Conservation (phyloP, 2,113 vertebrate genomes). For the Callopanchax toddi region DNA sequence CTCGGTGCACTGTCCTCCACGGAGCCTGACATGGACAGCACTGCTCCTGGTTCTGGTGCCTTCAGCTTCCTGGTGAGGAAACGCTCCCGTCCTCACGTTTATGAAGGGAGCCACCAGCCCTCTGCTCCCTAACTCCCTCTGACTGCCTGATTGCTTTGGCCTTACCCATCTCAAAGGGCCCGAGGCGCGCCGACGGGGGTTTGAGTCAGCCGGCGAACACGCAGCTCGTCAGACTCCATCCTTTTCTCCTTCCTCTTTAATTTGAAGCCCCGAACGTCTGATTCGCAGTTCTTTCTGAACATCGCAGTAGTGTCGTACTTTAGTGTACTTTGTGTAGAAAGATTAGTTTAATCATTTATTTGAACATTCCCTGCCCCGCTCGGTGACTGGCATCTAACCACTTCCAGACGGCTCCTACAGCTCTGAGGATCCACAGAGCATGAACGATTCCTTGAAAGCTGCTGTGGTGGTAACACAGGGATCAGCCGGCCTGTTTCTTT, state of each 20-base stretch:
- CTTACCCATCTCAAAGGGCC: slow-evolving; percentile 62
- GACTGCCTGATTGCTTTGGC: slow-evolving; percentile 69
- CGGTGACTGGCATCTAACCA: slow-evolving; percentile 55
- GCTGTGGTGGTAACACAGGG: slow-evolving; percentile 59
- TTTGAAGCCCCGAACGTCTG: slow-evolving; percentile 31
- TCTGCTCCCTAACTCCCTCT: slow-evolving; percentile 53
- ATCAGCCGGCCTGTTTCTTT: slow-evolving; percentile 67
- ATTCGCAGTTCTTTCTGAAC: slow-evolving; percentile 51
- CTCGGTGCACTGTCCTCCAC: slow-evolving; percentile 77
- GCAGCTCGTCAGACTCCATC: slow-evolving; percentile 26
- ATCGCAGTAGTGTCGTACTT: slow-evolving; percentile 71
- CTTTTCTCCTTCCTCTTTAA: slow-evolving; percentile 36
- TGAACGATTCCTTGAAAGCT: slow-evolving; percentile 62
- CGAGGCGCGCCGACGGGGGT: slow-evolving; percentile 56
- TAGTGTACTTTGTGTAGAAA: slow-evolving; percentile 73
- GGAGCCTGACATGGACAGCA: slow-evolving; percentile 78
- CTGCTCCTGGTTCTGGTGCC: slow-evolving; percentile 89
- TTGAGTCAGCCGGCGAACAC: slow-evolving; percentile 46
- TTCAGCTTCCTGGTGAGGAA: slow-evolving; percentile 87
- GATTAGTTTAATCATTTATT: slow-evolving; percentile 61
- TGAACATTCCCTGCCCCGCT: slow-evolving; percentile 43
- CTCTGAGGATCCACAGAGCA: slow-evolving; percentile 50
- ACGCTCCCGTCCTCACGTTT: slow-evolving; percentile 42
- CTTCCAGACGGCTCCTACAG: slow-evolving; percentile 45
- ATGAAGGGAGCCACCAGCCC: slow-evolving; percentile 47